Evolutionary conservation across 2,113 vertebrate species (phyloP), one percentile per base, ranked within the genome.

Genomic region (Hyperopisus bebe): DNA sequence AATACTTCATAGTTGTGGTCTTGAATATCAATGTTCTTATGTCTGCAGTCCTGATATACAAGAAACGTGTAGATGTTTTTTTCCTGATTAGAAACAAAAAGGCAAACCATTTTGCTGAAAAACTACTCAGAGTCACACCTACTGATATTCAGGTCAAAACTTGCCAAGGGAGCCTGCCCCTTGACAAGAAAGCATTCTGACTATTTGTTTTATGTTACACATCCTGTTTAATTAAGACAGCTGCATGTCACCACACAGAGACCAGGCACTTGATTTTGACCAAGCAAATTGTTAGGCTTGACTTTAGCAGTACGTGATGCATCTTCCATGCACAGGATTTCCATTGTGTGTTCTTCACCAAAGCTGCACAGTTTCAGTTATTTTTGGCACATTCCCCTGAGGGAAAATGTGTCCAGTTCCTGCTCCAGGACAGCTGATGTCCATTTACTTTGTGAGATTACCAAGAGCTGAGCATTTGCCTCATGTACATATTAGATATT

Each of bases 11-110:
- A 31, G 46, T 47, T 88, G 89, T 87, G 87, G 91, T 70, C 90
- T 91, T 92, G 90, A 88, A 93, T 93, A 82, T 47, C 89, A 90
- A 93, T 89, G 19, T 10, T 7, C 84, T 91, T 85, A 39, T 55
- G 88, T 42, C 74, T 80, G 74, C 17, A 53, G 44, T 46, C 44
- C 87, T 55, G 39, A 88, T 66, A 31, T 19, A 62, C 82, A 17
- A 50, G 55, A 89, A 44, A 58, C 15, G 17, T 17, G 17, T 17
- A 80, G 74, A 80, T 80, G 31, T 6, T 42, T 15, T 74, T 42
- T 19, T 80, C 74, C 74, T 80, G 13, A 80, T 80, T 80, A 80
- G 35, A 17, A 39, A 17, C 31, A 42, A 80, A 39, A 39, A 80
- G 74, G 4, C 17, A 17, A 39, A 80, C 74, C 74, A 8, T 17